Percentiles rank a stretch among this genome's conserved stretches.
Conservation (phyloP, 2,888 invertebrate genomes). For the Acanthosepion lycidas region DNA sequence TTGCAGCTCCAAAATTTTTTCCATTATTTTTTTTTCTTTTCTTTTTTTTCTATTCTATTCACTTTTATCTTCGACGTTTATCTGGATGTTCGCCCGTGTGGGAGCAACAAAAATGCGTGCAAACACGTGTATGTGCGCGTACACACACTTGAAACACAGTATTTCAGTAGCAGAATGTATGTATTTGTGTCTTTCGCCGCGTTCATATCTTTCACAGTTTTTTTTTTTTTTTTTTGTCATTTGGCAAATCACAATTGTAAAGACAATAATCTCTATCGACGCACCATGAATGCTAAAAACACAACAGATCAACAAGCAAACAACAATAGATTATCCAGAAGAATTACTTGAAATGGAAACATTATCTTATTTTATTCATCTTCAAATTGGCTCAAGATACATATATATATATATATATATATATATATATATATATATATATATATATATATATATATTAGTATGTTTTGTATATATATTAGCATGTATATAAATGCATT, state of each 20-base stretch:
- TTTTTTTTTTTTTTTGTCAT: not conserved
- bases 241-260: not conserved
- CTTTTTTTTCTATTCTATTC: no score
- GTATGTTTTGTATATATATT: no score
- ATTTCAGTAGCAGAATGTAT: no score
- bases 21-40: no score
- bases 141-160: not conserved
- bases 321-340: not conserved
- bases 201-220: not conserved
- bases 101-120: not conserved
- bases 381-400: not conserved
- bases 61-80: no score
- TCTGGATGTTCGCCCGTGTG: not conserved
- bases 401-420: not conserved
- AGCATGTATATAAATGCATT: not conserved
- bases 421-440: not conserved
- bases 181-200: not conserved
- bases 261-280: not conserved
- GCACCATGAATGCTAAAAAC: not conserved
- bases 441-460: conserved; percentile 40
- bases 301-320: not conserved
- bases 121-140: not conserved
- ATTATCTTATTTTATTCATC: not conserved
- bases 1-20: no score
- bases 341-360: not conserved